Percentiles rank a stretch among this genome's conserved stretches.
Evolutionary conservation across 2,888 invertebrate genomes (phyloP).

Genomic region (Idaea dimidiata): DNA sequence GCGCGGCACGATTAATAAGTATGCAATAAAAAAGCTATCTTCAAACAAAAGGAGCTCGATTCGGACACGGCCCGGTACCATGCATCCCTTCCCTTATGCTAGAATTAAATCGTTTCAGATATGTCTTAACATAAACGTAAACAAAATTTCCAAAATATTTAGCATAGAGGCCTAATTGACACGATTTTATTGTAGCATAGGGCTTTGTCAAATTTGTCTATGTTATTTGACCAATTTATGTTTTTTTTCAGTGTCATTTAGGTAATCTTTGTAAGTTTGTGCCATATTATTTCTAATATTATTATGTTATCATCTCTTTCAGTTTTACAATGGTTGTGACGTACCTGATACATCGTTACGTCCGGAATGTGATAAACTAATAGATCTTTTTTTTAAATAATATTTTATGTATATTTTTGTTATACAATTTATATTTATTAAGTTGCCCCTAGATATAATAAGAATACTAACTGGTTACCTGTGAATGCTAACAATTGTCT

Average conservation of each 20-base stretch:
- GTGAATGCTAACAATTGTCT: slow-evolving; percentile 10
- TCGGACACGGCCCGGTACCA: too few relatives aligned
- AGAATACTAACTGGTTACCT: slow-evolving; percentile 31
- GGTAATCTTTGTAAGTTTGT: slow-evolving; percentile 12
- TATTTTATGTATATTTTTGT: slow-evolving; percentile 12
- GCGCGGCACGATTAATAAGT: too few relatives aligned
- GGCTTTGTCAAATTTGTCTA: too few relatives aligned
- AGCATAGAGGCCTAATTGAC: too few relatives aligned
- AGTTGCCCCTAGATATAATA: slow-evolving; percentile 12
- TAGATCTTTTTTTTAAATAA: slow-evolving; percentile 13
- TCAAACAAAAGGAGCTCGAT: too few relatives aligned
- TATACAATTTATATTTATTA: slow-evolving; percentile 16
- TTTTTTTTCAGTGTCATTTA: background rate
- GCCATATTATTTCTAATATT: slow-evolving; percentile 32
- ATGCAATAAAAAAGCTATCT: too few relatives aligned
- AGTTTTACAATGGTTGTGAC: slow-evolving; percentile 69
- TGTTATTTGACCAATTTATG: too few relatives aligned
- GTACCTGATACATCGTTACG: slow-evolving; percentile 70
- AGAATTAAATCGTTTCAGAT: too few relatives aligned
- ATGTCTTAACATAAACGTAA: too few relatives aligned
- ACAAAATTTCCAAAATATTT: too few relatives aligned
- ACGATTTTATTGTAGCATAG: too few relatives aligned
- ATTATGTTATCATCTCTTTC: slow-evolving; percentile 54
- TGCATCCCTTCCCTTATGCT: too few relatives aligned
- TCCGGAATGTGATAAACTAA: slow-evolving; percentile 53